Evolutionary conservation across 2,797 vertebrate species (phyloP).

Genomic region (Poecilia velifera): DNA sequence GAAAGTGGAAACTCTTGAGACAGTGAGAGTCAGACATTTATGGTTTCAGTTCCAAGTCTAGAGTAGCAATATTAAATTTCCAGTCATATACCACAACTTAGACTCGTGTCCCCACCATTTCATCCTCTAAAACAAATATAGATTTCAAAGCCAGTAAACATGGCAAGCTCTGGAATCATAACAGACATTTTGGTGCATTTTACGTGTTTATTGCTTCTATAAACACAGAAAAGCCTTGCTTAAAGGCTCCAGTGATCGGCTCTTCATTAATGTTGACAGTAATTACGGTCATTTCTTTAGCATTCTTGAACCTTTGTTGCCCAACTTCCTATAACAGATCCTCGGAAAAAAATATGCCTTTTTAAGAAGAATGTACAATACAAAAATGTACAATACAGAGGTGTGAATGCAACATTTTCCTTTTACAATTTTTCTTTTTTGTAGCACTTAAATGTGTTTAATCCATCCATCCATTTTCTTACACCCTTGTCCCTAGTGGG

Average conservation of each 20-base stretch:
- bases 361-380: not conserved
- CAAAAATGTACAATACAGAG: not conserved
- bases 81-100: slow-evolving; percentile 63
- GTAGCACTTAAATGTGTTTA: not conserved
- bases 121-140: slow-evolving; percentile 76
- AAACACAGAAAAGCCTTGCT: slow-evolving; percentile 78
- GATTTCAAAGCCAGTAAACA: slow-evolving; percentile 72
- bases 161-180: slow-evolving; percentile 66
- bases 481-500: no score
- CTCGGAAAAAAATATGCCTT: slow-evolving; percentile 23
- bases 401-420: not conserved
- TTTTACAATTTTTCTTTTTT: not conserved
- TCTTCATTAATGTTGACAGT: slow-evolving; percentile 76
- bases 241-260: slow-evolving; percentile 74
- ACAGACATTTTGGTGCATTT: slow-evolving; percentile 70
- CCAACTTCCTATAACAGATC: not conserved
- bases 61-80: slow-evolving; percentile 71
- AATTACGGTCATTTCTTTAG: slow-evolving; percentile 73
- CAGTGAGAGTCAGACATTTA: slow-evolving; percentile 77
- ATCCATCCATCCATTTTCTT: no score
- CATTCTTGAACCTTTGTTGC: slow-evolving; percentile 25
- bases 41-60: slow-evolving; percentile 76
- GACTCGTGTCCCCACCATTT: slow-evolving; percentile 55
- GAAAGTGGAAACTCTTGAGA: slow-evolving; percentile 77
- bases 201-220: slow-evolving; percentile 72